These are phyloP conservation scores for Camponotus fellah DNA, from an alignment of 2,888 invertebrate species.

Conservation along the genomic window DNA sequence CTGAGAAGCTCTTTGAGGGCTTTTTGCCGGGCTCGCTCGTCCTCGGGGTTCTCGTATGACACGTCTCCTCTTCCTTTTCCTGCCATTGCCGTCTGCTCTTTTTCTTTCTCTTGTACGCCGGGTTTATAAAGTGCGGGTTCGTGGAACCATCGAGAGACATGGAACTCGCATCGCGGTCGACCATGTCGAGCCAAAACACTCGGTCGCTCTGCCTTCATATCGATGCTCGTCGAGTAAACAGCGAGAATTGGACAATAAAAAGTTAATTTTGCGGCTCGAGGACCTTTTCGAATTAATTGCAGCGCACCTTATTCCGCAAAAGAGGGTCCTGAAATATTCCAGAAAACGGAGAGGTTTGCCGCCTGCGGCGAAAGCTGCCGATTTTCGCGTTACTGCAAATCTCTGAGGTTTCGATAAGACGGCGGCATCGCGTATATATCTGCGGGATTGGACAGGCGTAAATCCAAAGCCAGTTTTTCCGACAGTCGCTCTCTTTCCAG, in stretches of 20 bases:
- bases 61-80: not conserved
- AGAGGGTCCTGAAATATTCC: slow-evolving; percentile 21
- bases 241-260: slow-evolving; percentile 60
- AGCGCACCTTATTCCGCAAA: not conserved
- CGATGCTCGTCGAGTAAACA: slow-evolving; percentile 32
- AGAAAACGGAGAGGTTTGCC: not conserved
- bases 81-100: not conserved
- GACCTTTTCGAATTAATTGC: slow-evolving; percentile 48
- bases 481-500: slow-evolving; percentile 31
- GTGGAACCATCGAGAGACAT: too few species aligned
- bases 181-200: not conserved
- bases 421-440: slow-evolving; percentile 19
- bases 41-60: slow-evolving; percentile 37
- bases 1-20: slow-evolving; percentile 51
- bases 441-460: slow-evolving; percentile 45
- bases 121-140: slow-evolving; percentile 35
- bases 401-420: slow-evolving; percentile 36
- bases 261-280: slow-evolving; percentile 53
- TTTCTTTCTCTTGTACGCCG: not conserved
- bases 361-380: not conserved
- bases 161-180: not conserved
- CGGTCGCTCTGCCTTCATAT: slow-evolving; percentile 16
- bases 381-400: slow-evolving; percentile 13
- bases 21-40: slow-evolving; percentile 32
- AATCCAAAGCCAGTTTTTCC: slow-evolving; percentile 54